Evolutionary conservation across 2,888 invertebrate genomes (phyloP), one percentile per base, ranked within the genome.

Genomic region (Meliscaeva auricollis): DNA sequence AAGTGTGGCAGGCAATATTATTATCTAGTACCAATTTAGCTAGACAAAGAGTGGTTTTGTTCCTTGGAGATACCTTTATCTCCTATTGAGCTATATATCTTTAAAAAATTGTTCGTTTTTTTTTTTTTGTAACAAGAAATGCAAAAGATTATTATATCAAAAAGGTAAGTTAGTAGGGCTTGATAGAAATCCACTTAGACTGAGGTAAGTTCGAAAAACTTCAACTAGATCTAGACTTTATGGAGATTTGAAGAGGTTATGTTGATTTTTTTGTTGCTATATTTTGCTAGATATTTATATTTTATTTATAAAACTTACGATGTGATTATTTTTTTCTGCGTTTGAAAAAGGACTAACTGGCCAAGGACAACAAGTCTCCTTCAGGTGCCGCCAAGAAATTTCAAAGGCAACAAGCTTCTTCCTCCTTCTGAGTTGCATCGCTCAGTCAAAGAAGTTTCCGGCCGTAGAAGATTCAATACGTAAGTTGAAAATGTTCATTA

Each of bases 1-100:
- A 46, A 8, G 58, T 41, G 79, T 13, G 83, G n/a, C 32, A 46
- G 83, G n/a, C 32, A 46, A 48, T 35, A 38, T 32, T 32, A 32
- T 4, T 38, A 9, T 38, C 35, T 38, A 8, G 8, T 38, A 26
- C 26, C 26, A 26, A 9, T 8, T 9, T 15, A n/a, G 30, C 2
- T 2, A 17, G 8, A n/a, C 3, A 20, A 11, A 32, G 26, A 41
- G 17, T 22, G 20, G 35, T 13, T 13, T 35, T 58, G 13, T 35
- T 13, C 58, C 20, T n/a, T 8, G 17, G 32, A n/a, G n/a, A 26
- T 26, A 26, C 4, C 26, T 26, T 26, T 26, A n/a, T n/a, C 4
- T 26, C 26, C 26, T 26, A 26, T 26, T 26, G 26, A 26, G 26
- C 26, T 26, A 26, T 26, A 26, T n/a, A 54, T 22, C 11, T 38